Evolutionary conservation across 2,888 invertebrate species (phyloP), one percentile per base, ranked within the genome.

Genomic region (Pegoplata infirma): DNA sequence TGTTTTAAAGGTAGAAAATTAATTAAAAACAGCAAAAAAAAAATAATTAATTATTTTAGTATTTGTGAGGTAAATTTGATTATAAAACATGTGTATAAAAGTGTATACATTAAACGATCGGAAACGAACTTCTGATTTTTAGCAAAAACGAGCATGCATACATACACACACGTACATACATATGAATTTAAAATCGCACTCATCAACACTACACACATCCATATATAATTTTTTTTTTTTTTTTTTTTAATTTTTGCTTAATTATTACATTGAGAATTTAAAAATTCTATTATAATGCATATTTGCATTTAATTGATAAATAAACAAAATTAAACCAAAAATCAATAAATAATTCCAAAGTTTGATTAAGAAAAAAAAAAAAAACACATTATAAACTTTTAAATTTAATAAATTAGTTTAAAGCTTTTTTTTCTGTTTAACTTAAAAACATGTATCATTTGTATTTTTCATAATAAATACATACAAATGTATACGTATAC

Each of bases 51-150:
- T 10, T 10, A 1, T 32, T 8, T 44, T 16, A 28, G 46, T 49
- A 63, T 67, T 44, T 28, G 10, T 47, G 49, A 49, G 56, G n/a
- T 66, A 44, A 53, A 64, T 46, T 59, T 32, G 3, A 55, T 74
- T 74, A 40, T 51, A 53, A 73, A 53, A 47, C 17, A 17, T 40
- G 21, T 66, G 47, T 44, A 69, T 55, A 58, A 6, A 72, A 21
- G n/a, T n/a, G n/a, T 25, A 66, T 51, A 36, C 46, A 46, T 73
- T 80, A 77, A 81, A 77, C 77, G 81, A 81, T 81, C 80, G 75
- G 66, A 80, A 74, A 73, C 80, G 79, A 74, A 73, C 77, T 56
- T 77, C 49, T 55, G 61, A 44, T 56, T 55, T 55, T 14, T 21
- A 23, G 28, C 44, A 14, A 64, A 59, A 32, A 55, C 25, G 19